A percentile compares a stretch with the other conserved stretches of the same genome.
Conservation (phyloP, 1,140 invertebrate species). For the Andrena cerasifolii region DNA sequence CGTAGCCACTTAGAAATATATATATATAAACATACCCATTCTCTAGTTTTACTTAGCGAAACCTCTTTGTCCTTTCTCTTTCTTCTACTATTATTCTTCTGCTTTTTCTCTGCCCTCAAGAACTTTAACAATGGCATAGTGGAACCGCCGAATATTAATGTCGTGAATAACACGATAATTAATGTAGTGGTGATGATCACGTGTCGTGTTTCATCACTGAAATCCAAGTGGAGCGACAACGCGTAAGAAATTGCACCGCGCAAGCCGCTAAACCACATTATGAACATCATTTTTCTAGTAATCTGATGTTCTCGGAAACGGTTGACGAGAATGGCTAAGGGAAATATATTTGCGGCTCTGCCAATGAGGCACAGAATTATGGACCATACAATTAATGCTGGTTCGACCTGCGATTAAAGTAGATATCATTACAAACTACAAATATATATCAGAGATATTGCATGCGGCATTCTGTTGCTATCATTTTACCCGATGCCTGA, state of each 20-base stretch:
- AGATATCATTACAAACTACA: slow-evolving; percentile 18
- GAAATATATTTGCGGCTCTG: slow-evolving; percentile 98
- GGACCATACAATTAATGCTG: slow-evolving; percentile 95
- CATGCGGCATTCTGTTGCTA: slow-evolving; percentile 1
- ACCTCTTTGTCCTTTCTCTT: slow-evolving; percentile 92
- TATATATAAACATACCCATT: slow-evolving; percentile 87
- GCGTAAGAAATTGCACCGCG: slow-evolving; percentile 99
- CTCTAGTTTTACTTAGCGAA: slow-evolving; percentile 97
- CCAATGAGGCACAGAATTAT: slow-evolving; percentile 96
- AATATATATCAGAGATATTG: slow-evolving; percentile 12
- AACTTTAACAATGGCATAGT: slow-evolving; percentile 98
- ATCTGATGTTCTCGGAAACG: slow-evolving; percentile 99
- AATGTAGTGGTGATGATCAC: slow-evolving; percentile 98
- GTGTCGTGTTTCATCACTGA: slow-evolving; percentile 95
- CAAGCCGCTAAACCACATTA: slow-evolving; percentile 99
- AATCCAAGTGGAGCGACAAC: slow-evolving; percentile 96
- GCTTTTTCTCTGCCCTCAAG: slow-evolving; percentile 87
- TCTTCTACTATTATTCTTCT: slow-evolving; percentile 82
- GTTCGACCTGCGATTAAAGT: slow-evolving; percentile 83
- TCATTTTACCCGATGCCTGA: slow-evolving; percentile 87
- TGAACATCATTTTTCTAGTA: slow-evolving; percentile 99
- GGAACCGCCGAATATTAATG: slow-evolving; percentile 96
- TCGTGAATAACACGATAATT: slow-evolving; percentile 98
- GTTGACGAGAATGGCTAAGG: slow-evolving; percentile 95
- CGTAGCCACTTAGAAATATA: neutral